phyloP scores from a whole-genome alignment of 1,140 invertebrate species.

The Magallana angulata region DNA sequence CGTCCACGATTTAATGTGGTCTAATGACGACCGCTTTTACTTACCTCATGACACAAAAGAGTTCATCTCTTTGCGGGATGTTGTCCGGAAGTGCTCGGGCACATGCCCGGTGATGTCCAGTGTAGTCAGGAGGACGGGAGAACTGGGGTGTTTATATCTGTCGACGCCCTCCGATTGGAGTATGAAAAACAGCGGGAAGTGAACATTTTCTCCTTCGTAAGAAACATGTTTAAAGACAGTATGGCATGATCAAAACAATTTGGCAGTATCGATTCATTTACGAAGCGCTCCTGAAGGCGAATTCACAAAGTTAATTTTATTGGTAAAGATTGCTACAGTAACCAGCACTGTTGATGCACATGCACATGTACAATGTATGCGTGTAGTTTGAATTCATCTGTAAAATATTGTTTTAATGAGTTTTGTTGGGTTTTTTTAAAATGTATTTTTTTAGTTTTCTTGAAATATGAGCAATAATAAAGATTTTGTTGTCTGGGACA shows the following conservation, averaged over 20 bases:
- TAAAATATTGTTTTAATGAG: too few relatives aligned
- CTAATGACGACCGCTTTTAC: slow-evolving; percentile 4
- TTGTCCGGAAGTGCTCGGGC: slow-evolving; percentile 18
- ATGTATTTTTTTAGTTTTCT: not conserved
- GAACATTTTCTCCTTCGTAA: slow-evolving; percentile 4
- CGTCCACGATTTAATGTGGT: not conserved
- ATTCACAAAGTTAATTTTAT: not conserved
- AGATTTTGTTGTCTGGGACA: too few relatives aligned
- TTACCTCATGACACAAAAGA: slow-evolving; percentile 11
- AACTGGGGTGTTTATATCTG: not conserved
- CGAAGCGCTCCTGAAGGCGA: not conserved
- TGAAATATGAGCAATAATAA: not conserved
- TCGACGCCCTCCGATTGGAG: not conserved
- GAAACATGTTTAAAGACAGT: slow-evolving; percentile 16
- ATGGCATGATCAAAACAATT: not conserved
- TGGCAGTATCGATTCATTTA: slow-evolving; percentile 21
- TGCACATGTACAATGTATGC: too few relatives aligned
- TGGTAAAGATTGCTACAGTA: too few relatives aligned
- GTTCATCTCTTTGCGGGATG: not conserved
- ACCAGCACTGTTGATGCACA: too few relatives aligned
- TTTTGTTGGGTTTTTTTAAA: too few relatives aligned
- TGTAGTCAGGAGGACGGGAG: slow-evolving; percentile 5
- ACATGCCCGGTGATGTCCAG: not conserved
- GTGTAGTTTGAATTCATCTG: too few relatives aligned
- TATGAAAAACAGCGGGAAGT: slow-evolving; percentile 14